Conservation (phyloP, 2,797 vertebrate species). For the Chrysocyon brachyurus region DNA sequence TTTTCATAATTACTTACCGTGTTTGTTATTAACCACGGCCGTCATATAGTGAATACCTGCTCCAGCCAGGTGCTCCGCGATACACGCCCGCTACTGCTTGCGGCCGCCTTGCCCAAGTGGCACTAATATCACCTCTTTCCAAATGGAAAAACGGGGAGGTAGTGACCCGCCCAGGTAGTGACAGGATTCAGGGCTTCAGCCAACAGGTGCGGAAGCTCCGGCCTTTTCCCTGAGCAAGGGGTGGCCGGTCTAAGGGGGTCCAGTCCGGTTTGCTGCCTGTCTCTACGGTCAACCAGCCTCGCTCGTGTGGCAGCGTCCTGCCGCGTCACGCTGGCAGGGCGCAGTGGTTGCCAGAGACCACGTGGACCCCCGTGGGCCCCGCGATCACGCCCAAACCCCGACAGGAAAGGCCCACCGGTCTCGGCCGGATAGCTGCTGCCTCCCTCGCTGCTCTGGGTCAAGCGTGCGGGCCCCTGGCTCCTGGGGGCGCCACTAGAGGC, state of each 20-base stretch:
- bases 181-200: neutral
- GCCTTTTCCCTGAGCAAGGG: neutral
- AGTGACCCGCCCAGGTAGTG: neutral
- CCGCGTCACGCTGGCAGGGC: neutral
- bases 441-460: neutral
- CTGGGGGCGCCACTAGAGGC: neutral
- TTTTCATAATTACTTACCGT: neutral
- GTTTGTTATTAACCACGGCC: neutral
- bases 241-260: neutral
- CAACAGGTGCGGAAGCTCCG: neutral
- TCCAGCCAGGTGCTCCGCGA: neutral
- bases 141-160: neutral
- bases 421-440: neutral
- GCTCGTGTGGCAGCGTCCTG: neutral
- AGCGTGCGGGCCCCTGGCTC: neutral
- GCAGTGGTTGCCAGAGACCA: neutral
- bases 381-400: neutral
- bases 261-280: neutral
- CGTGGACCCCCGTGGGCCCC: too few species aligned
- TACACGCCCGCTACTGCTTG: neutral
- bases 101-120: neutral
- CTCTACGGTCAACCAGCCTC: neutral
- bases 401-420: neutral
- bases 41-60: neutral
- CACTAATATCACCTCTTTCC: neutral